A percentile compares a stretch with the other conserved stretches of the same genome.
phyloP scores from a whole-genome alignment of 2,113 vertebrate species.

The Xiphophorus hellerii region DNA sequence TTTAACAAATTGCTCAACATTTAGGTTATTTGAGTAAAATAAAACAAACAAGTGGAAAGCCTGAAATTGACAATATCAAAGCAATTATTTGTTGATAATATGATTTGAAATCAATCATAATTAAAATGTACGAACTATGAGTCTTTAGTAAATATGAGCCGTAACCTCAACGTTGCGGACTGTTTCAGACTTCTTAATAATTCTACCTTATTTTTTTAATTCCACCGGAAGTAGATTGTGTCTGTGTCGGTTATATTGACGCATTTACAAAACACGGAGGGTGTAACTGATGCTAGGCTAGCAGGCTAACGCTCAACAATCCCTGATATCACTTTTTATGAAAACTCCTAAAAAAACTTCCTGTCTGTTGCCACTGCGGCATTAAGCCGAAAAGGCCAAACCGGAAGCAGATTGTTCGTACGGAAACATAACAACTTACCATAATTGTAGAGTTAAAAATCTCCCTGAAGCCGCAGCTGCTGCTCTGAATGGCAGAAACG shows the following conservation, averaged over 20 bases:
- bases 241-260: neutral
- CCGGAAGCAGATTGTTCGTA: rapidly evolving
- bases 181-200: neutral
- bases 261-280: slow-evolving; percentile 33
- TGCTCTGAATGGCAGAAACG: slow-evolving; percentile 50
- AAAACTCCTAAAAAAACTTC: slow-evolving; percentile 8
- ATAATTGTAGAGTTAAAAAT: slow-evolving; percentile 67
- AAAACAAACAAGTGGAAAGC: no score
- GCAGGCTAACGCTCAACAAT: slow-evolving; percentile 47
- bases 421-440: slow-evolving; percentile 63
- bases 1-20: neutral
- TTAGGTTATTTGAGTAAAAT: neutral
- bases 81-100: no score
- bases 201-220: slow-evolving; percentile 5
- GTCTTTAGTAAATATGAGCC: no score
- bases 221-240: neutral
- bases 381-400: neutral
- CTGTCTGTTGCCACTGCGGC: neutral
- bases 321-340: slow-evolving; percentile 30
- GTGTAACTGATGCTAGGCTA: slow-evolving; percentile 73
- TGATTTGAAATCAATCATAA: no score
- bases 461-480: slow-evolving; percentile 55
- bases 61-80: no score
- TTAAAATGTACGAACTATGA: no score
- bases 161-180: no score